These are phyloP conservation scores for Sterna hirundo DNA, from an alignment of 2,113 vertebrate species.

Conservation along the genomic window DNA sequence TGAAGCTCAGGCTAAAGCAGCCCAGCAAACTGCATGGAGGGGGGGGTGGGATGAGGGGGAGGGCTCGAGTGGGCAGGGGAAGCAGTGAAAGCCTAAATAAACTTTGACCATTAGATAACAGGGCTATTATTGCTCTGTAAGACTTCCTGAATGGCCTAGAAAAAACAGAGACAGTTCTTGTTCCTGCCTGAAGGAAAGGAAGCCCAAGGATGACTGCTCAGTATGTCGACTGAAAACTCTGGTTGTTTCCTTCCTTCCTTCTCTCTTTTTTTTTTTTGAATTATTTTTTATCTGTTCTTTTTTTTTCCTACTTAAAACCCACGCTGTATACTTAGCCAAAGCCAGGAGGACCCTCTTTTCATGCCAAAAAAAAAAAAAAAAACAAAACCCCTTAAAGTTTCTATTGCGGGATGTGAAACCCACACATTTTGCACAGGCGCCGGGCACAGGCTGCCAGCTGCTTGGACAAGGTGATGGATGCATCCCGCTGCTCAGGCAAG, in stretches of 20 bases:
- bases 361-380: not conserved
- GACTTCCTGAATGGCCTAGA: constrained; percentile 77
- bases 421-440: not conserved
- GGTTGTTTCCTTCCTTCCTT: not conserved
- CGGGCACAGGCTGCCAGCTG: not conserved
- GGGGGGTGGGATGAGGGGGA: not conserved
- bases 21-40: not conserved
- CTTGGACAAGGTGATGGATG: not conserved
- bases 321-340: not conserved
- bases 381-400: not conserved
- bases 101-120: constrained; percentile 75
- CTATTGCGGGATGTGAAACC: not conserved
- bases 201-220: constrained; percentile 33
- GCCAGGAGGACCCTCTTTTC: not conserved
- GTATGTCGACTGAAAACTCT: not conserved
- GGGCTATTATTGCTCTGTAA: constrained; percentile 72
- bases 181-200: constrained; percentile 55
- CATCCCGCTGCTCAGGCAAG: not conserved
- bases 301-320: not conserved
- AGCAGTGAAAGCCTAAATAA: constrained; percentile 74
- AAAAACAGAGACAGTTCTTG: constrained; percentile 67
- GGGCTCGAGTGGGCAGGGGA: constrained; percentile 64
- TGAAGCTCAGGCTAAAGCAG: not conserved
- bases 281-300: not conserved
- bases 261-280: not conserved